Base-by-base conservation (phyloP, 2,797 vertebrate species). In the Enteromius paludinosus region DNA sequence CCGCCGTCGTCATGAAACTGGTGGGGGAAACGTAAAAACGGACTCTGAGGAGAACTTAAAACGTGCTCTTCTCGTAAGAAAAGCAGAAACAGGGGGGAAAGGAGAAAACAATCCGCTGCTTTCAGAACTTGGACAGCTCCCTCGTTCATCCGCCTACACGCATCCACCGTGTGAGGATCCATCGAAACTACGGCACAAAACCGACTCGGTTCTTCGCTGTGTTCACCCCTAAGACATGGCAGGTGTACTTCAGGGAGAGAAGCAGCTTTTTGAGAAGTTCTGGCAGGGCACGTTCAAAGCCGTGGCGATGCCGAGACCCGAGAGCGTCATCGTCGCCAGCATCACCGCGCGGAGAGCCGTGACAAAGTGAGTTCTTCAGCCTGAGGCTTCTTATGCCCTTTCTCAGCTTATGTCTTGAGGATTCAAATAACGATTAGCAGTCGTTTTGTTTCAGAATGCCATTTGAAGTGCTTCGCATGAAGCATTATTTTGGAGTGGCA, bases 191-290 rank as follows among this genome's bases (percentile, higher is more conserved):
- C 56, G 17, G n/a, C 54, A 30, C 38, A 64, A 38, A 64, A 87
- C 43, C 73, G 23, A 70, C 74, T 82, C 3, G 86, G 85, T 79
- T 45, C 4, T 78, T 71, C 25, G 43, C 45, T 20, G 35, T 56
- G 30, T 59, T 33, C 49, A 45, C 72, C 74, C 18, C 45, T 41
- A 5, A 18, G 23, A 56, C 72, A 93, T 96, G 87, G 90, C 93
- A 23, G 90, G 93, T 84, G 86, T 95, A 68, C 93, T 89, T 76
- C 94, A 96, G 86, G 96, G 94, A 6, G 97, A 98, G 92, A 99
- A 98, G 93, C 97, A 96, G 96, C 97, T 99, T 64, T 98, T 99
- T 84, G 97, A 98, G 95, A 99, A 97, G 97, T 99, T 99, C 93
- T 99, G 97, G 98, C 92, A 92, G 90, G 98, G 97, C 81, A 98